phyloP scores from a whole-genome alignment of 1,140 invertebrate genomes.

The Drosophila ogumai region DNA sequence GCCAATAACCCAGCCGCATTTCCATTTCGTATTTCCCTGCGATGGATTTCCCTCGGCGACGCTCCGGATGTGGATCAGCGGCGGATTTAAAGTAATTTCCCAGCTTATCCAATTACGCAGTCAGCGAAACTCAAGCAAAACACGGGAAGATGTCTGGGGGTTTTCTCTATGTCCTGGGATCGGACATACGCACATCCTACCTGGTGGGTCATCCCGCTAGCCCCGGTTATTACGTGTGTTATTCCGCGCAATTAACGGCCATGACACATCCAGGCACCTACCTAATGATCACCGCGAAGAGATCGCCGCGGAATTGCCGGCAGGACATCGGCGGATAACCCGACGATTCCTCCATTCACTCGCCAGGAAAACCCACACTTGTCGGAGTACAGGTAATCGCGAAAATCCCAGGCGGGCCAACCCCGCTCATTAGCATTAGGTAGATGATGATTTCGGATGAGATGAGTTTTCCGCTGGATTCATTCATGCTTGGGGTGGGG shows the following conservation, averaged over 20 bases:
- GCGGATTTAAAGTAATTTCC: conserved; percentile 80
- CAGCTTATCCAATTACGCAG: conserved; percentile 84
- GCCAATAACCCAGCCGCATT: conserved; percentile 57
- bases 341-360: conserved; percentile 63
- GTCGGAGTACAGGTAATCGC: conserved; percentile 64
- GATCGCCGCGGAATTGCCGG: conserved; percentile 61
- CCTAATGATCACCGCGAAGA: conserved; percentile 62
- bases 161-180: conserved; percentile 26
- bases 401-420: conserved; percentile 37
- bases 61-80: conserved; percentile 77
- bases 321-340: conserved; percentile 58
- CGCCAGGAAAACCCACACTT: conserved; percentile 64
- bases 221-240: conserved; percentile 80
- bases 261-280: conserved; percentile 49
- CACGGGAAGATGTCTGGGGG: conserved; percentile 43
- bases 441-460: conserved; percentile 28
- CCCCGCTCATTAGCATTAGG: conserved; percentile 75
- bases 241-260: conserved; percentile 70
- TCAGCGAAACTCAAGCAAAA: conserved; percentile 81
- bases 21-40: conserved; percentile 73
- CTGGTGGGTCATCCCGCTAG: conserved; percentile 60
- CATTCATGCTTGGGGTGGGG: conserved; percentile 48
- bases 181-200: conserved; percentile 31
- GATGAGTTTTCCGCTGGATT: conserved; percentile 58
- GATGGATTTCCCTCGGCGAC: conserved; percentile 59